Conservation (phyloP, 2,113 vertebrate genomes). For the Aepyceros melampus region DNA sequence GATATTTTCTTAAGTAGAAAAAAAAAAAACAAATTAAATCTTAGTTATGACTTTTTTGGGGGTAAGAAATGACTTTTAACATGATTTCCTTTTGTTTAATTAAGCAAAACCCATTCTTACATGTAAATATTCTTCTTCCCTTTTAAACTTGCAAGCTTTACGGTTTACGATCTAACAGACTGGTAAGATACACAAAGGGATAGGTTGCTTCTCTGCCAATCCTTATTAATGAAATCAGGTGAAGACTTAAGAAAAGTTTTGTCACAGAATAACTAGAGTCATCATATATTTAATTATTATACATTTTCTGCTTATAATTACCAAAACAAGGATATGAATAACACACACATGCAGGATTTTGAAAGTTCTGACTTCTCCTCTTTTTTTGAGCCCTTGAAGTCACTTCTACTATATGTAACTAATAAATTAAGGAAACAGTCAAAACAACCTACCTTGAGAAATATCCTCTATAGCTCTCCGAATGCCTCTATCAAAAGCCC, state of each 20-base stretch:
- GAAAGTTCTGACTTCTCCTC: background rate
- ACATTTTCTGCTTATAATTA: background rate
- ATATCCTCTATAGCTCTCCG: conserved; percentile 97
- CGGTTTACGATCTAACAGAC: background rate
- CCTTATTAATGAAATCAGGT: background rate
- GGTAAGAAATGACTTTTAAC: background rate
- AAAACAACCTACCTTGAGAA: conserved; percentile 87
- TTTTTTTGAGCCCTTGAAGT: background rate
- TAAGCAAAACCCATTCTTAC: background rate
- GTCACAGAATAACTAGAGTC: background rate
- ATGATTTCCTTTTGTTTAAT: conserved; percentile 3
- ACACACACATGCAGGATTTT: background rate
- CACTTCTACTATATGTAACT: background rate
- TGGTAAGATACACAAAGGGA: background rate
- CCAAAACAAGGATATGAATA: background rate
- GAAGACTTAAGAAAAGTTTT: background rate
- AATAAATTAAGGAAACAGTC: background rate
- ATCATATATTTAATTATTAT: background rate
- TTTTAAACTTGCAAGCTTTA: background rate
- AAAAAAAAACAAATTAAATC: conserved; percentile 28
- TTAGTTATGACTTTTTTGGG: background rate
- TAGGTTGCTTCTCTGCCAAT: background rate
- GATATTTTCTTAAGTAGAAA: conserved; percentile 18
- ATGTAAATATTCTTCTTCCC: background rate
- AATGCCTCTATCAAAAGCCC: conserved; percentile 98